These are phyloP conservation scores for Cyrtorhinus lividipennis DNA, from an alignment of 1,140 invertebrate species.

Conservation along the genomic window DNA sequence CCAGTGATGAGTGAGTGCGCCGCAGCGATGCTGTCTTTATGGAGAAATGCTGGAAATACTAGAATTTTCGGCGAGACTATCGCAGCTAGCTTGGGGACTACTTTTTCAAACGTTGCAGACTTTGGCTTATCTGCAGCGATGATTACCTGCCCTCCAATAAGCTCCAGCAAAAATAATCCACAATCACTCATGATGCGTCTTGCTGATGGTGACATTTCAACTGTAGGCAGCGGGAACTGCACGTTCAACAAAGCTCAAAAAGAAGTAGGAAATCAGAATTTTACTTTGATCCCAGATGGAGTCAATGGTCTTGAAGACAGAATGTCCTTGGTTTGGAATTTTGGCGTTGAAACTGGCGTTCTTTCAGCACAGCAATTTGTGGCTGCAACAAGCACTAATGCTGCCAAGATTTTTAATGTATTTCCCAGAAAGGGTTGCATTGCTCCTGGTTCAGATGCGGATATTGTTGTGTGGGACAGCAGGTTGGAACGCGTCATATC, in stretches of 20 bases:
- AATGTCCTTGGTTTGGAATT: constrained; percentile 98
- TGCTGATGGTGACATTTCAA: constrained; percentile 55
- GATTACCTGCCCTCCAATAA: constrained; percentile 79
- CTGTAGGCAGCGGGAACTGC: constrained; percentile 92
- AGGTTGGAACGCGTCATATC: constrained; percentile 71
- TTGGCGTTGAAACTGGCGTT: constrained; percentile 79
- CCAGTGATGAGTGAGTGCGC: constrained; percentile 93
- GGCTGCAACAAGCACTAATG: constrained; percentile 87
- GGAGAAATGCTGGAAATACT: constrained; percentile 30
- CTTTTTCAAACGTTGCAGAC: constrained; percentile 1
- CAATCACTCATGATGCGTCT: constrained; percentile 51
- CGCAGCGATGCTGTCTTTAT: constrained; percentile 56
- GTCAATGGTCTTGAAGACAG: constrained; percentile 97
- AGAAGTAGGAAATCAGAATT: constrained; percentile 75
- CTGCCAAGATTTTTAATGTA: constrained; percentile 95
- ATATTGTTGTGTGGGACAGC: constrained; percentile 94
- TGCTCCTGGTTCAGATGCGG: constrained; percentile 85
- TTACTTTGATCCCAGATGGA: constrained; percentile 94
- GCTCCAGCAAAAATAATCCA: constrained; percentile 62
- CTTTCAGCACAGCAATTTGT: constrained; percentile 91
- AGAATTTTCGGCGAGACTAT: constrained; percentile 81
- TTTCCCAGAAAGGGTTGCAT: constrained; percentile 90
- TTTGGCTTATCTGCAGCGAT: constrained; percentile 83
- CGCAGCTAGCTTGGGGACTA: constrained; percentile 65
- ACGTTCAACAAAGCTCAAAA: constrained; percentile 92